Conservation (phyloP, 2,797 vertebrate genomes). For the Scarus forsteni region DNA sequence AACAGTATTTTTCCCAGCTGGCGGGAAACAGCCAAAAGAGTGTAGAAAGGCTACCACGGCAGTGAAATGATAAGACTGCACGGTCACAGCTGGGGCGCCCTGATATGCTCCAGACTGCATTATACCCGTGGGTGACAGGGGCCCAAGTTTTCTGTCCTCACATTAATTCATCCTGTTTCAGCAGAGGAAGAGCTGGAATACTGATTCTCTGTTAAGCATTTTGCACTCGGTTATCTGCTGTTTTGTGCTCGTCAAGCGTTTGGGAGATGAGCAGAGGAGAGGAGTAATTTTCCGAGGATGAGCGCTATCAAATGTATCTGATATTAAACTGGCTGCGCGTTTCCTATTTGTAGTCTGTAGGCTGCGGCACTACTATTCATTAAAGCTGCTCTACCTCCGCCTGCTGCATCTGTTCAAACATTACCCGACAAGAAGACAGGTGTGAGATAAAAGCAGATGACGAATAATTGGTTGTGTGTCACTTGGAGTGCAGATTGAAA, state of each 20-base stretch:
- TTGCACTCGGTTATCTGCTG: slow-evolving; percentile 41
- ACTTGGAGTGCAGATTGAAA: slow-evolving; percentile 16
- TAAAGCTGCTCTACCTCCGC: slow-evolving; percentile 13
- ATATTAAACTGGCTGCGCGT: slow-evolving; percentile 10
- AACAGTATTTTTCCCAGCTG: slow-evolving; percentile 60
- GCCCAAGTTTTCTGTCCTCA: slow-evolving; percentile 62
- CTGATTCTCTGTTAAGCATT: slow-evolving; percentile 65
- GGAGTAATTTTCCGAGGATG: slow-evolving; percentile 16
- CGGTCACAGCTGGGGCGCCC: slow-evolving; percentile 75
- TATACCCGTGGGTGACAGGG: slow-evolving; percentile 68
- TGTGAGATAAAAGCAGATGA: slow-evolving; percentile 20
- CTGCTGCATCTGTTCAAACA: slow-evolving; percentile 31
- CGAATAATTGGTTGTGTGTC: slow-evolving; percentile 18
- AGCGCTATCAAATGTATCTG: slow-evolving; percentile 44
- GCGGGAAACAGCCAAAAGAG: slow-evolving; percentile 37
- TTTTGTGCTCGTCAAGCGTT: slow-evolving; percentile 39
- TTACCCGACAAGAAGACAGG: slow-evolving; percentile 29
- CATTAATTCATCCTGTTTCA: slow-evolving; percentile 65
- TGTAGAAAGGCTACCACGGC: slow-evolving; percentile 65
- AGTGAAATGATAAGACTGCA: slow-evolving; percentile 73
- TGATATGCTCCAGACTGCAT: slow-evolving; percentile 80
- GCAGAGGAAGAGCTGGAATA: slow-evolving; percentile 65
- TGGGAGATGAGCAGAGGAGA: slow-evolving; percentile 22
- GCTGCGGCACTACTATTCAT: slow-evolving; percentile 1
- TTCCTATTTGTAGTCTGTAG: slow-evolving; percentile 14